Evolutionary conservation across 2,888 invertebrate genomes (phyloP), one percentile per base, ranked within the genome.

Genomic region (Ophioninae sp.): DNA sequence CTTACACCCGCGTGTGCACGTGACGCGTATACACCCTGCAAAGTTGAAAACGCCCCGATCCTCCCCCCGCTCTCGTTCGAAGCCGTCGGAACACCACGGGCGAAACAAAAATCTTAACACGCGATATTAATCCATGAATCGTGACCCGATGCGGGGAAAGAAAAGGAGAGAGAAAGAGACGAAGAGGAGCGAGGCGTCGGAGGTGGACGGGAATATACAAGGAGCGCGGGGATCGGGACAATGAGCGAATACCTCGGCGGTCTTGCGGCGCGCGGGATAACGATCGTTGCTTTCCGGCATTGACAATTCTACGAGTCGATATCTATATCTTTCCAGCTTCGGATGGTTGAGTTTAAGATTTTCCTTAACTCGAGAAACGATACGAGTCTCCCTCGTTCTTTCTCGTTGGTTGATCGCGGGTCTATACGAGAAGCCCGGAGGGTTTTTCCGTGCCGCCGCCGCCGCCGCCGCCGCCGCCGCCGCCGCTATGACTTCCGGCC

Each of bases 401-500:
- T 73, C 65, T 50, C 10, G 50, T 62, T 62, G 44, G 7, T 73
- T 68, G 50, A 59, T 64, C 8, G 61, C 7, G 64, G 21, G 50
- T 44, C 21, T 59, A 44, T 57, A 69, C 8, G 41, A 50, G 50
- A 64, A 79, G 82, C 75, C 82, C 69, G 56, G 65, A 81, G 82
- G 83, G 81, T 86, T 85, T 86, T 84, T 79, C 75, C 72, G 67
- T 79, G 65, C 59, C 87, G 88, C 86, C 88, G 83, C n/a, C n/a
- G n/a, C n/a, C n/a, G n/a, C n/a, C n/a, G n/a, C n/a, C n/a, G n/a
- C n/a, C n/a, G n/a, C n/a, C n/a, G n/a, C n/a, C n/a, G 65, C 59
- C 87, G 88, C 80, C 79, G 74, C 81, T 83, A 79, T 85, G 87
- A 89, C 89, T 91, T 91, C 90, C 91, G 91, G 87, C 85, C 87